phyloP scores from a whole-genome alignment of 2,113 vertebrate genomes.

The Sander vitreus region DNA sequence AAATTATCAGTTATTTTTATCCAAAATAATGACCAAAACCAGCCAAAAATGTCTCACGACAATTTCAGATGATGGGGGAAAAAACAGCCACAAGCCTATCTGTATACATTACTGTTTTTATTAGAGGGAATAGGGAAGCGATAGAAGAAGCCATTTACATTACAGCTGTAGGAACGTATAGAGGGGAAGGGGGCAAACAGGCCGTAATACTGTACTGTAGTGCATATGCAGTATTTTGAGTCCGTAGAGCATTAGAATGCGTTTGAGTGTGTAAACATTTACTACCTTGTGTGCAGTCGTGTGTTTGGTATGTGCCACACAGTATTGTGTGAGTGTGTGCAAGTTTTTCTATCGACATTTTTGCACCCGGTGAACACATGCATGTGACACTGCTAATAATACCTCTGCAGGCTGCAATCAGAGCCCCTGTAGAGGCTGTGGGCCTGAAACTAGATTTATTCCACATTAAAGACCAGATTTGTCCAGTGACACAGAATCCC shows the following conservation, averaged over 20 bases:
- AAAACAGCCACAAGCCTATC: too few species aligned
- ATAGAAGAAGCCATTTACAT: neutral
- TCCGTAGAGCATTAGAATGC: neutral
- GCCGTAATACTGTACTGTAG: neutral
- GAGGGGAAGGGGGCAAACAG: neutral
- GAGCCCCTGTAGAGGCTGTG: conserved; percentile 60
- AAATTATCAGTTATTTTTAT: neutral
- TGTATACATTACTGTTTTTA: neutral
- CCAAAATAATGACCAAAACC: neutral
- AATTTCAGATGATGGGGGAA: too few species aligned
- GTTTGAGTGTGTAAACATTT: neutral
- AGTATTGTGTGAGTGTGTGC: neutral
- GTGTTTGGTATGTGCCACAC: neutral
- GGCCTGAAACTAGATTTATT: conserved; percentile 62
- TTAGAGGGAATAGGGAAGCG: neutral
- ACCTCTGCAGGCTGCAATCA: conserved; percentile 42
- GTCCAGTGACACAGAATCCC: conserved; percentile 39
- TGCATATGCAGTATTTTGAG: neutral
- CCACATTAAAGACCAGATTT: conserved; percentile 53
- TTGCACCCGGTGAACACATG: conserved; percentile 20
- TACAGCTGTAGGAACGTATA: neutral
- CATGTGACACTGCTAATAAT: conserved; percentile 63
- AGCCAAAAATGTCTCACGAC: neutral
- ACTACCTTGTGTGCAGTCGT: neutral
- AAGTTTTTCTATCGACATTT: conserved; percentile 15